phyloP scores from a whole-genome alignment of 2,888 invertebrate species.

The Erpobdella octoculata region DNA sequence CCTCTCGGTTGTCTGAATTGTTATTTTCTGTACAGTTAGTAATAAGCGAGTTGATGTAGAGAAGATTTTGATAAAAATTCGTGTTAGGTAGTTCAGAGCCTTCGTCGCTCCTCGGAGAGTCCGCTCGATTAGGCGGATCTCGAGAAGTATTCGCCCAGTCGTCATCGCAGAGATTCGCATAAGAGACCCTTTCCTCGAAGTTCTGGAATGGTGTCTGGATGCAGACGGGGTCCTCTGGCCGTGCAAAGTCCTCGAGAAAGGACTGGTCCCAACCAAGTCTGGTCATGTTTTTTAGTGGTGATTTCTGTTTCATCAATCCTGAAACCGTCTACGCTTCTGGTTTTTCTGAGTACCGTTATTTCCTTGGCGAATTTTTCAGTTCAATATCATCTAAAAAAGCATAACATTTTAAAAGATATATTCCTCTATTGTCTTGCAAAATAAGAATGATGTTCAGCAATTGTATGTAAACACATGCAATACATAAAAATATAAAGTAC shows the following conservation, averaged over 20 bases:
- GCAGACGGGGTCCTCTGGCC: neutral
- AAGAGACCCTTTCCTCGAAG: neutral
- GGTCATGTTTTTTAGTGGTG: neutral
- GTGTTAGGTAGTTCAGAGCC: neutral
- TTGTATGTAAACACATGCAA: too few species aligned
- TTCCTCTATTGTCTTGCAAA: too few species aligned
- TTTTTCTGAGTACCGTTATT: too few species aligned
- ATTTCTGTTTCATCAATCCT: neutral
- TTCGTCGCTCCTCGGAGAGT: neutral
- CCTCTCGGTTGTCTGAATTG: neutral
- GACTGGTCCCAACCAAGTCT: slow-evolving; percentile 26
- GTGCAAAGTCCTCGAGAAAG: neutral
- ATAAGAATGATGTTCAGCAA: too few species aligned
- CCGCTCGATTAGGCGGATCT: neutral
- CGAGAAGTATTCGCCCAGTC: neutral
- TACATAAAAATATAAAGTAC: too few species aligned
- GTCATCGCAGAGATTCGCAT: neutral
- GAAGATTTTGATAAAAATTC: neutral
- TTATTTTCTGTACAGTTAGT: neutral
- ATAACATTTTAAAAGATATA: too few species aligned
- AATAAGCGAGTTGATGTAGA: neutral
- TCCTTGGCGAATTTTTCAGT: too few species aligned
- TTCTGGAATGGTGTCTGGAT: neutral
- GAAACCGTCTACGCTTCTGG: too few species aligned
- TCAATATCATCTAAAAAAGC: too few species aligned